phyloP scores from a whole-genome alignment of 2,888 invertebrate species.

The Dichetophora obliterata region DNA sequence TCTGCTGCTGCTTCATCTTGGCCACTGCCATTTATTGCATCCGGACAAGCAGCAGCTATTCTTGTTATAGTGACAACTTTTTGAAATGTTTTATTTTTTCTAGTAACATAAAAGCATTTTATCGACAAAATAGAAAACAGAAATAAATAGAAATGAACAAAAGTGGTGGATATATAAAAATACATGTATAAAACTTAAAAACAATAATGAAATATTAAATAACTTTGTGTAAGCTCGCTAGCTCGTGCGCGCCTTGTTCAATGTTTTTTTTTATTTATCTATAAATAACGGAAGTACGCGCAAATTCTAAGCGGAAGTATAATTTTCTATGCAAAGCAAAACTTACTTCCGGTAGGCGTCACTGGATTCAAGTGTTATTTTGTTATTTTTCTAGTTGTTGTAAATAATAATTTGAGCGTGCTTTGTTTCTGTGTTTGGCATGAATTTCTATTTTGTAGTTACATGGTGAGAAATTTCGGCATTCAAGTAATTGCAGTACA shows the following conservation, averaged over 20 bases:
- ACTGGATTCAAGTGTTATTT: background rate
- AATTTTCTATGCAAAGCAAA: constrained; percentile 26
- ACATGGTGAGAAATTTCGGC: background rate
- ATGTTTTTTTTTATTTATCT: background rate
- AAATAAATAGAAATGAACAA: too few relatives aligned
- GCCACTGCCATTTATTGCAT: too few relatives aligned
- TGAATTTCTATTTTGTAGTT: background rate
- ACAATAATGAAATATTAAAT: constrained; percentile 27
- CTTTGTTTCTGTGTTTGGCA: background rate
- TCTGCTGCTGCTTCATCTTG: too few relatives aligned
- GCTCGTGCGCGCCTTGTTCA: background rate
- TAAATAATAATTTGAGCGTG: constrained; percentile 10
- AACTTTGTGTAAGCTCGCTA: constrained; percentile 5
- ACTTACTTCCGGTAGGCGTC: constrained; percentile 15
- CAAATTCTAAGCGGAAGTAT: constrained; percentile 18
- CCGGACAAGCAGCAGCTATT: background rate
- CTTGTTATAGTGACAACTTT: background rate
- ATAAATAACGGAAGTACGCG: constrained; percentile 12
- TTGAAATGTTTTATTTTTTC: background rate
- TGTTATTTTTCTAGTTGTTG: constrained; percentile 3
- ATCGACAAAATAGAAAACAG: background rate
- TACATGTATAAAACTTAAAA: background rate
- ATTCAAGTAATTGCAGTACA: constrained; percentile 9
- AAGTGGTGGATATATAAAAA: background rate
- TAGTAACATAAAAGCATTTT: background rate